Percentiles rank a stretch among this genome's conserved stretches.
Evolutionary conservation across 2,113 vertebrate genomes (phyloP).

Genomic region (human (Homo sapiens)): GRCh38 chr1:158465501-158466000

Average conservation of each 20-base stretch:
- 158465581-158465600: conserved; percentile 33
- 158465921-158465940: conserved; percentile 58
- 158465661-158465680: conserved; percentile 62
- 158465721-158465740: conserved; percentile 67
- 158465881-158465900: conserved; percentile 63
- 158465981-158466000: neutral
- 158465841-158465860: conserved; percentile 61
- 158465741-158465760: conserved; percentile 58
- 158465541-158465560: neutral
- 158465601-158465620: conserved; percentile 50
- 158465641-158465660: conserved; percentile 44
- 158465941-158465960: conserved; percentile 28
- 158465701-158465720: conserved; percentile 42
- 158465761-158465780: conserved; percentile 61
- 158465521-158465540: neutral
- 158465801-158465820: conserved; percentile 52
- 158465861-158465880: conserved; percentile 69
- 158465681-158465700: conserved; percentile 49
- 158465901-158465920: conserved; percentile 68
- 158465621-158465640: neutral
- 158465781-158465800: conserved; percentile 59
- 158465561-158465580: conserved; percentile 35
- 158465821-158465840: conserved; percentile 56
- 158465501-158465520: neutral
- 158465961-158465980: neutral